phyloP scores from a whole-genome alignment of 2,797 vertebrate species.

The Chiroxiphia lanceolata region DNA sequence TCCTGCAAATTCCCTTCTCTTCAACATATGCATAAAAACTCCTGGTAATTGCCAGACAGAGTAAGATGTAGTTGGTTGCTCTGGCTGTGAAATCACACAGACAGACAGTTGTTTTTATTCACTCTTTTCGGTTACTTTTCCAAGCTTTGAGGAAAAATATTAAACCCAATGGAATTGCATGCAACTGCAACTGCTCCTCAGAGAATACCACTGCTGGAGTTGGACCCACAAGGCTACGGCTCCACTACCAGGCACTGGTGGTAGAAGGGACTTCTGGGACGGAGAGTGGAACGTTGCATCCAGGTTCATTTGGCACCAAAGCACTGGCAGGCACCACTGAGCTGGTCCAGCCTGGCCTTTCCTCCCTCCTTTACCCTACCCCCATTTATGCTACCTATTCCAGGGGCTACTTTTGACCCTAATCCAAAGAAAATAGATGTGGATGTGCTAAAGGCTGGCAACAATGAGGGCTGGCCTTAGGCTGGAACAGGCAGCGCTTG shows the following conservation, averaged over 20 bases:
- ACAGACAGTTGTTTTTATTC: background rate
- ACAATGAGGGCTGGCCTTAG: background rate
- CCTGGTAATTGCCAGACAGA: background rate
- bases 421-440: background rate
- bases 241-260: background rate
- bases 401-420: background rate
- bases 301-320: background rate
- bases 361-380: background rate
- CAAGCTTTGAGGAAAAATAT: conserved; percentile 14
- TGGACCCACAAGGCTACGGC: accelerated
- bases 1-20: background rate
- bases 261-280: background rate
- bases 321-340: background rate
- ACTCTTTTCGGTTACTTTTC: background rate
- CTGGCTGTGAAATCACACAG: background rate
- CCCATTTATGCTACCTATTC: background rate
- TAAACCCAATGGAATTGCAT: background rate
- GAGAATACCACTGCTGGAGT: background rate
- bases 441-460: background rate
- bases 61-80: background rate
- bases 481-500: background rate
- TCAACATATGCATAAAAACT: background rate
- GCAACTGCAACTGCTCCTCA: background rate
- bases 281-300: accelerated
- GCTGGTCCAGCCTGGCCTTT: background rate